Conservation (phyloP, 1,140 invertebrate genomes). For the Macrobrachium nipponense region DNA sequence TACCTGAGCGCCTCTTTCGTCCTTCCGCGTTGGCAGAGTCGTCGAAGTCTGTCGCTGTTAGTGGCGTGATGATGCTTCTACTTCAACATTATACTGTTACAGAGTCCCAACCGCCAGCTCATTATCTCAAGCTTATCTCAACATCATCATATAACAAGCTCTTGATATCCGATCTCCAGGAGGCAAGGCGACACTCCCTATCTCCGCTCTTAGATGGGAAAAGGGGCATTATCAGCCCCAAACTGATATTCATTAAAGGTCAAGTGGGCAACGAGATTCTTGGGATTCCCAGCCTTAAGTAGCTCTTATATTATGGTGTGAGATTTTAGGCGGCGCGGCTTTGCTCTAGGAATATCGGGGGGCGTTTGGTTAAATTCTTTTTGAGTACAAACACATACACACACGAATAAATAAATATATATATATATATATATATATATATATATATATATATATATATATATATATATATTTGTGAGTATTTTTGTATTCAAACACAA, state of each 20-base stretch:
- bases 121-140: slow-evolving; percentile 8
- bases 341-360: too few relatives aligned
- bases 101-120: slow-evolving; percentile 19
- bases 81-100: slow-evolving; percentile 56
- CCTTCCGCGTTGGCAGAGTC: neutral
- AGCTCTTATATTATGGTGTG: too few relatives aligned
- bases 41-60: too few relatives aligned
- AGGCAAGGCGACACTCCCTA: neutral
- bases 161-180: too few relatives aligned
- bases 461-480: too few relatives aligned
- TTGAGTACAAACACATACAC: slow-evolving; percentile 5
- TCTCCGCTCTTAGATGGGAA: neutral
- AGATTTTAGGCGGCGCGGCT: too few relatives aligned
- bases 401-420: slow-evolving; percentile 28
- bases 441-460: neutral
- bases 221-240: slow-evolving; percentile 36
- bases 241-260: slow-evolving; percentile 52
- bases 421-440: slow-evolving; percentile 31
- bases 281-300: too few relatives aligned
- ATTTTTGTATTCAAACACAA: too few relatives aligned
- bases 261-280: slow-evolving; percentile 8
- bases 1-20: slow-evolving; percentile 2
- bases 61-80: neutral
- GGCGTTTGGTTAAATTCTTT: too few relatives aligned
- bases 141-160: too few relatives aligned